Base-by-base conservation (phyloP, 2,888 invertebrate genomes). In the Shargacucullia verbasci region DNA sequence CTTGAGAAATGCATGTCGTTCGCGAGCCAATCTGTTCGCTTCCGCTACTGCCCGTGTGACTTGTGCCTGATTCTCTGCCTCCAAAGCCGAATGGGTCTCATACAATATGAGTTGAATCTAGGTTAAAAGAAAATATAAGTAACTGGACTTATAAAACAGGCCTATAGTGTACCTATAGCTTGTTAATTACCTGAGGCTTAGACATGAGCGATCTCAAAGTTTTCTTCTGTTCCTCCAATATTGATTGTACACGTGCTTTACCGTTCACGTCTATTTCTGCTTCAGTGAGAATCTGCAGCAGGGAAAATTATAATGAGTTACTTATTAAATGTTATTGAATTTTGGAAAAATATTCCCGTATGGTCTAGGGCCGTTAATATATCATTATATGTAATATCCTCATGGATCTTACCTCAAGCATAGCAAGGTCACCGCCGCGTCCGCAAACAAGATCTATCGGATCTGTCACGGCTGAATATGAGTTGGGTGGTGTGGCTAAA, bases 361-460 rank as follows among this genome's bases (percentile, higher is more conserved):
- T 6, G 7, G 29, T 29, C 29, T 29, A 29, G 5, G 29, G 1
- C 29, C 9, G 1, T 9, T 6, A 1, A 1, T 29, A 29, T 9
- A 29, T 29, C 5, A 4, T 29, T 27, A 5, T 27, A 27, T 7
- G 27, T n/a, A 6, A 29, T 27, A 27, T 41, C 27, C 4, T 0
- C 0, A 25, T 29, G n/a, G 5, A 13, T 15, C 35, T 72, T 12
- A 95, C 95, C 92, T 97, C 97, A 46, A 98, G 89, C 95, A 97
- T 96, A 10, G 95, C 94, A 6, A 97, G 88, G 82, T 97, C 97
- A 0, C 97, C 97, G 0, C 97, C 97, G 31, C 97, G 94, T 6
- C 96, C 96, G 73, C 96, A 97, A n/a, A 96, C 97, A 76, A 97
- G 89, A 78, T 97, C 97, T 4, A 97, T 97, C 0, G 97, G 97